Evolutionary conservation across 2,113 vertebrate species (phyloP), one percentile per base, ranked within the genome.

Genomic region (Corapipo altera): DNA sequence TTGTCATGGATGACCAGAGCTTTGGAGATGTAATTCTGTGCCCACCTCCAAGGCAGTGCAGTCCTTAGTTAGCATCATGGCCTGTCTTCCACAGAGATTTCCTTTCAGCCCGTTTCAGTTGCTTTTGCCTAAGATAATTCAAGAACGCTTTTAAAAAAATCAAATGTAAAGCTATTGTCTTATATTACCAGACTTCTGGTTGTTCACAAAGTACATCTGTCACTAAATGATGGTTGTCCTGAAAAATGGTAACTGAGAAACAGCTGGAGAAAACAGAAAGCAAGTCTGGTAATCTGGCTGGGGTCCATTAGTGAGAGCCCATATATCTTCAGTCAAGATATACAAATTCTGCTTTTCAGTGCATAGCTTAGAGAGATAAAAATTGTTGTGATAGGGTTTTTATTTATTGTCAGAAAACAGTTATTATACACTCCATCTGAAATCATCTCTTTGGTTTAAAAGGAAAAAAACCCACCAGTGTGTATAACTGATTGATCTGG

Each of bases 321-420:
- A 44, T 95, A 52, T 93, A 91, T 96, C 95, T 95, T 94, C 72
- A 75, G 46, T 76, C 61, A 90, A 39, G 73, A 93, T 78, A 84
- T 95, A 82, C 32, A 78, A 83, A 59, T 84, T 81, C 58, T 79
- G 46, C 57, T 93, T 79, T 94, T 88, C 77, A 84, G 57, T 82
- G 52, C 17, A 22, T 28, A 77, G 37, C 85, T 95, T 75, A 84
- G 37, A 94, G 85, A 91, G 54, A 64, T 43, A 76, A 91, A 95
- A 81, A 86, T 24, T 79, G 24, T 70, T 85, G 55, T 82, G 51
- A 61, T 49, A 74, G 18, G 12, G 2, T 12, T 82, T 92, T 81
- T 91, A 90, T 97, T 96, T 95, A 86, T 96, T 95, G 39, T 59
- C 72, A 67, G 59, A 85, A 93, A 91, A 82, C 41, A 83, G 74